Evolutionary conservation across 2,113 vertebrate species (phyloP), one percentile per base, ranked within the genome.

Genomic region (Eulemur macaco): DNA sequence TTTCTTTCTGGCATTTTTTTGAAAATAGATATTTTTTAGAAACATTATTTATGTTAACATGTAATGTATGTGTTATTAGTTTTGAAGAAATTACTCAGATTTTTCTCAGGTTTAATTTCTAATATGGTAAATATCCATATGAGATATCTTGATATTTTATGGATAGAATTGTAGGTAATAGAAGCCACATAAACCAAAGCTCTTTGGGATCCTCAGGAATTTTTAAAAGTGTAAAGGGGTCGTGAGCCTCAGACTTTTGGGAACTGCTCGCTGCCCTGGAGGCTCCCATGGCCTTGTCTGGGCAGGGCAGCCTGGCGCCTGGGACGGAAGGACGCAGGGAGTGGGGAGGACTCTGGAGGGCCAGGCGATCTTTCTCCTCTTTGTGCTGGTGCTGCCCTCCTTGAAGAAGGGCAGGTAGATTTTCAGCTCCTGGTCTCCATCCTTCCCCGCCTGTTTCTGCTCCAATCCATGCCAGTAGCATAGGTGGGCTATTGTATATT

Each of bases 321-420:
- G 39, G 37, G 54, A 83, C 3, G 17, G 42, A 64, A 3, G 63
- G 14, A 1, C 8, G 8, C 21, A 1, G 1, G 39, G 39, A 11
- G 42, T 8, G 4, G n/a, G 37, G 27, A 21, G 71, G 14, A 0
- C 0, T 39, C 66, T 1, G 21, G 29, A 27, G 0, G 12, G 37
- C 2, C 0, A 37, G 8, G 5, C 12, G 1, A 0, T 3, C 80
- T 27, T 37, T 27, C 27, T 7, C 25, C 54, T 27, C 13, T 20
- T 6, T 9, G 20, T 47, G 20, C 4, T 5, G 21, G 63, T 1
- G 0, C 34, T 39, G 0, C 50, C 42, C 5, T 29, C 27, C 9
- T 11, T 25, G 3, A 31, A 29, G 58, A 34, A 56, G 25, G 34
- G 39, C 73, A 34, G 60, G 42, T 10, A 45, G 45, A 10, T 6